Percentiles rank a stretch among this genome's conserved stretches.
phyloP scores from a whole-genome alignment of 2,113 vertebrate genomes.

The Gallinago undulata region DNA sequence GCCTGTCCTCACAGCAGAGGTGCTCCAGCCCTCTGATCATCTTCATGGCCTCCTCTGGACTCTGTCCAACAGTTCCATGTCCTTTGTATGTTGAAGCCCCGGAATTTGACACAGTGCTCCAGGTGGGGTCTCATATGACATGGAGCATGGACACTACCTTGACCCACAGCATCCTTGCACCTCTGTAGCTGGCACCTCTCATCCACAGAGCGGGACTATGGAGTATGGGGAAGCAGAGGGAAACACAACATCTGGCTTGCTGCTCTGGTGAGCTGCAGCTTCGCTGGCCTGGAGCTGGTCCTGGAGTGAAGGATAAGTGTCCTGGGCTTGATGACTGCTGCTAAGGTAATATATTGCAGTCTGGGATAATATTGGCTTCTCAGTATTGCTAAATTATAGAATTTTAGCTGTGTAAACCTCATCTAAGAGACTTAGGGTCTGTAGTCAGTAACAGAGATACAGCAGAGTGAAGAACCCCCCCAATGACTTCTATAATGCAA shows the following conservation, averaged over 20 bases:
- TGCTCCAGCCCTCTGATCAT: neutral
- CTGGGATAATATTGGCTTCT: neutral
- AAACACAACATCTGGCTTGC: neutral
- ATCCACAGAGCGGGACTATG: neutral
- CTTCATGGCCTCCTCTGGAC: neutral
- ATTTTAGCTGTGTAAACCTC: neutral
- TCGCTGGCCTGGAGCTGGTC: neutral
- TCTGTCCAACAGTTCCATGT: neutral
- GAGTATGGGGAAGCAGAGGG: neutral
- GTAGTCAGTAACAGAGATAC: neutral
- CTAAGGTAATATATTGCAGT: neutral
- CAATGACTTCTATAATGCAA: neutral
- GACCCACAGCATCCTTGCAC: neutral
- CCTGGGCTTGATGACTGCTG: neutral
- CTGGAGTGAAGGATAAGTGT: neutral
- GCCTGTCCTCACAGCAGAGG: neutral
- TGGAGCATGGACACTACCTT: neutral
- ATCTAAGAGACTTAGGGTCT: neutral
- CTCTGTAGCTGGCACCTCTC: rapidly evolving
- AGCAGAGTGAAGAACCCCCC: neutral
- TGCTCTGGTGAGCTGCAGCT: neutral
- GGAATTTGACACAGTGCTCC: neutral
- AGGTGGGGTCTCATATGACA: neutral
- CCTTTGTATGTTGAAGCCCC: neutral
- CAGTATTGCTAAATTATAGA: neutral